Evolutionary conservation across 1,140 invertebrate genomes (phyloP).

Genomic region (Bilobella aurantiaca): DNA sequence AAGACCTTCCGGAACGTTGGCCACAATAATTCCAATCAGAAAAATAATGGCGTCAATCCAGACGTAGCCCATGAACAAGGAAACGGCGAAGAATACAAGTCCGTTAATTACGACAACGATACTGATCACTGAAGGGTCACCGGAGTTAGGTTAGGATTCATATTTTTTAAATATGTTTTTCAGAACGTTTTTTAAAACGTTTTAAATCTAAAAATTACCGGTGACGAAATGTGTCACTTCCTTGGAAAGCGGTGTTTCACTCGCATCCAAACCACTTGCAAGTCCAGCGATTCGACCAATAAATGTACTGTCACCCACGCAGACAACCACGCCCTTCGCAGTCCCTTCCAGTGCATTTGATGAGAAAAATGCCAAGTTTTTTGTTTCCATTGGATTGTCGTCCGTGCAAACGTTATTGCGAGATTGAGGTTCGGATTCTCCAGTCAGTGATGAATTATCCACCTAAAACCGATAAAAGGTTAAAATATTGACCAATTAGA

Average conservation of each 20-base stretch:
- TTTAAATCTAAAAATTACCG: not conserved
- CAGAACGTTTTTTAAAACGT: too few species aligned
- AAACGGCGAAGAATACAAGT: slow-evolving; percentile 60
- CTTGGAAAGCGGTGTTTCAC: slow-evolving; percentile 65
- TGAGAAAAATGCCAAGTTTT: slow-evolving; percentile 45
- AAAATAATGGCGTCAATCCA: slow-evolving; percentile 66
- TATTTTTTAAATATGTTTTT: too few species aligned
- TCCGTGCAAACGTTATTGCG: slow-evolving; percentile 43
- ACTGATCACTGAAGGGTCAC: slow-evolving; percentile 60
- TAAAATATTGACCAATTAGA: too few species aligned
- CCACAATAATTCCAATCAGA: slow-evolving; percentile 70
- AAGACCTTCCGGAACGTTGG: slow-evolving; percentile 73
- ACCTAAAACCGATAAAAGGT: slow-evolving; percentile 50
- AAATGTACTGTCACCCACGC: slow-evolving; percentile 70
- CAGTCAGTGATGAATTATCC: slow-evolving; percentile 42
- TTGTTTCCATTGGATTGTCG: slow-evolving; percentile 44
- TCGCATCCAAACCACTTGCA: slow-evolving; percentile 59
- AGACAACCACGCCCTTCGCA: slow-evolving; percentile 62
- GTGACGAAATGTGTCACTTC: slow-evolving; percentile 75
- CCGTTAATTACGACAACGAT: slow-evolving; percentile 63
- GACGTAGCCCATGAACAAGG: slow-evolving; percentile 53
- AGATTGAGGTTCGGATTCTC: slow-evolving; percentile 55
- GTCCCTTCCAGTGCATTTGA: slow-evolving; percentile 51
- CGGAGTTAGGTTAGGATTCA: not conserved
- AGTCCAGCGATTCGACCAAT: slow-evolving; percentile 74